Evolutionary conservation across 2,888 invertebrate genomes (phyloP), one percentile per base, ranked within the genome.

Genomic region (Noctua janthe): DNA sequence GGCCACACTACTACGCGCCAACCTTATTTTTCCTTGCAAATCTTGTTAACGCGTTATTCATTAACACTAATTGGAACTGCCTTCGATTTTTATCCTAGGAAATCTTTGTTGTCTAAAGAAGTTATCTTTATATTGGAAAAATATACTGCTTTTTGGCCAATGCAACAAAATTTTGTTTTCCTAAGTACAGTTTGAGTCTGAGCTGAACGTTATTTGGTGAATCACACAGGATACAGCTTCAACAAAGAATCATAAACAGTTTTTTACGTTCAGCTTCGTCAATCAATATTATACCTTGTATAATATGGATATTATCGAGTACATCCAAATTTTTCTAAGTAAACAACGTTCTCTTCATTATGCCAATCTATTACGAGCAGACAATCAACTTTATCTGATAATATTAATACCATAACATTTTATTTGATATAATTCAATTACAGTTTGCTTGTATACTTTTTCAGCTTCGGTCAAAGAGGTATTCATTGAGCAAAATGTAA

Each of bases 1-100:
- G 71, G 82, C 71, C 84, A 90, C 86, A 86, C 84, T 83, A 90
- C 87, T 86, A 67, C 88, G 85, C 74, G 78, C 78, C 84, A 82
- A 82, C 79, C 77, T 82, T 81, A 84, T 83, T 85, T 76, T 84
- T 82, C 70, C 83, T 83, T 85, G 81, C 74, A 87, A 80, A 76
- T 78, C 78, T 83, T 88, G 84, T 83, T 81, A 87, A 84, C 47
- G 43, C 29, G 74, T 87, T 76, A 87, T 87, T 87, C 85, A 87
- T 84, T 71, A 78, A 81, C 64, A 76, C 76, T 76, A 87, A 89
- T 84, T 83, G 71, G 66, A 71, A 72, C 77, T 59, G 23, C 79
- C 71, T 54, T 78, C 49, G 73, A 76, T 75, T 70, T 71, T 13
- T 23, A 70, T 74, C 62, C 71, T 71, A 56, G 43, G 39, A 78